Conservation (phyloP, 2,797 vertebrate species). For the Zalophus californianus region DNA sequence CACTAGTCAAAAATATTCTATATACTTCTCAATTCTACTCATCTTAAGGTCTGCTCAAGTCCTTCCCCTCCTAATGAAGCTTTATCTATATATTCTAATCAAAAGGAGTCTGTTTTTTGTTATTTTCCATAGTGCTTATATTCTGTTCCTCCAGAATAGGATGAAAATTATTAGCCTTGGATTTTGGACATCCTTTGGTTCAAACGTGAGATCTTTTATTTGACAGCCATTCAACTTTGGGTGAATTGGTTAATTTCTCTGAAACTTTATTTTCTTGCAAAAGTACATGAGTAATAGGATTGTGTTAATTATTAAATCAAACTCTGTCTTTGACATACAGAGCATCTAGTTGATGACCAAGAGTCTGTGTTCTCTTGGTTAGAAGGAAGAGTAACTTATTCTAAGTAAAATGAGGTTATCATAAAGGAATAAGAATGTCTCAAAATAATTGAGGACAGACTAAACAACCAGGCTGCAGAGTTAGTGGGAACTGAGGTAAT, state of each 20-base stretch:
- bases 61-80: neutral
- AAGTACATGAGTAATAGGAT: neutral
- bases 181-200: neutral
- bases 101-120: neutral
- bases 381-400: neutral
- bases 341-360: neutral
- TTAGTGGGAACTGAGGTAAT: neutral
- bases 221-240: neutral
- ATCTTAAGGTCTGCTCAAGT: neutral
- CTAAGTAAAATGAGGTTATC: neutral
- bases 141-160: neutral
- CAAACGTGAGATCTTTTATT: conserved; percentile 22
- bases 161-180: neutral
- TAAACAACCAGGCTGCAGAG: neutral
- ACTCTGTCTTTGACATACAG: neutral
- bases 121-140: neutral
- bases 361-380: neutral
- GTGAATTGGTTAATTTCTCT: neutral
- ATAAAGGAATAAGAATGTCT: neutral
- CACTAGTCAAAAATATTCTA: neutral
- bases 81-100: neutral
- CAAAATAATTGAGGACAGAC: neutral
- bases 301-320: neutral
- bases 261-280: neutral
- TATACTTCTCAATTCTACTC: neutral